Evolutionary conservation across 2,113 vertebrate species (phyloP).

Genomic region (Spea multiplicata): DNA sequence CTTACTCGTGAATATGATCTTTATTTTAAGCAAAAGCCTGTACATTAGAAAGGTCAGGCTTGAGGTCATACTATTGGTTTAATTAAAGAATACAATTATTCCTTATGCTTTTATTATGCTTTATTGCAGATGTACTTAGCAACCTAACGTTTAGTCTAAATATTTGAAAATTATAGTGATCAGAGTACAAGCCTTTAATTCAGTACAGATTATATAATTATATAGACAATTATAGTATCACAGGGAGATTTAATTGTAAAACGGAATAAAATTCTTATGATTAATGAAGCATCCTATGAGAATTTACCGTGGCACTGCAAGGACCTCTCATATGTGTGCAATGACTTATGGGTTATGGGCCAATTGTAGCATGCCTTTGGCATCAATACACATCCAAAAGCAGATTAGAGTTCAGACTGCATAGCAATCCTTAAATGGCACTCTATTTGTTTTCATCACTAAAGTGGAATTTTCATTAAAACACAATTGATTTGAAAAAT

Average conservation of each 20-base stretch:
- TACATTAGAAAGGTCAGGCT: too few relatives aligned
- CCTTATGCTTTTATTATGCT: too few relatives aligned
- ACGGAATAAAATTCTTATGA: conserved; percentile 36
- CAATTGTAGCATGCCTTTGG: conserved; percentile 23
- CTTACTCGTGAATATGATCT: too few relatives aligned
- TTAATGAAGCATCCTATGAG: conserved; percentile 19
- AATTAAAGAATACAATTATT: too few relatives aligned
- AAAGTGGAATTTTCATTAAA: conserved; percentile 25
- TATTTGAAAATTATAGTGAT: conserved; percentile 36
- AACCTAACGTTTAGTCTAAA: conserved; percentile 11
- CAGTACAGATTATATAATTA: conserved; percentile 2
- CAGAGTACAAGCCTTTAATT: conserved; percentile 14
- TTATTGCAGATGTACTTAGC: conserved; percentile 11
- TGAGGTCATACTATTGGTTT: too few relatives aligned
- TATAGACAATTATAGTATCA: conserved; percentile 33
- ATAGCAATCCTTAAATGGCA: conserved; percentile 14
- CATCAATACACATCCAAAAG: not conserved
- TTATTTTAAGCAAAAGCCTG: too few relatives aligned
- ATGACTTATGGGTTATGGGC: conserved; percentile 9
- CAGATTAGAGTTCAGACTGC: conserved; percentile 5
- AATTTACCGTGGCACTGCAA: conserved; percentile 13
- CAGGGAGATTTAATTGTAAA: conserved; percentile 26
- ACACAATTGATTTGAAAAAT: conserved; percentile 16
- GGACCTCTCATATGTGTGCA: not conserved
- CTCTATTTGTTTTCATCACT: conserved; percentile 14